Evolutionary conservation across 2,888 invertebrate species (phyloP).

Genomic region (Hybos culiciformis): DNA sequence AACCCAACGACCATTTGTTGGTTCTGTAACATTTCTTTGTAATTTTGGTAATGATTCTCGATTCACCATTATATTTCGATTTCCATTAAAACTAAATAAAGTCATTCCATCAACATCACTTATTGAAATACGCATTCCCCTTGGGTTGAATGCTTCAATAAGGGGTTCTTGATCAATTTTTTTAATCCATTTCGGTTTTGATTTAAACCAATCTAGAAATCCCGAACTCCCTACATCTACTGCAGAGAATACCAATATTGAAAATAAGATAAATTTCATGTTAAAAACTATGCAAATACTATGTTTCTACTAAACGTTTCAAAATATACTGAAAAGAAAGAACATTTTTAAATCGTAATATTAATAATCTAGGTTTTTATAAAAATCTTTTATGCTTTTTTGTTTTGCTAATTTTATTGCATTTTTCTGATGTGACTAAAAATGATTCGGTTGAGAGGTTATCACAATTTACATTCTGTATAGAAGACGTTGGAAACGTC

Average conservation of each 20-base stretch:
- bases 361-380: too few relatives aligned
- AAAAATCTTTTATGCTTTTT: too few relatives aligned
- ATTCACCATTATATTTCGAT: constrained; percentile 47
- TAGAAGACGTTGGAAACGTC: too few relatives aligned
- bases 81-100: constrained; percentile 54
- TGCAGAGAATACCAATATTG: background rate
- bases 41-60: too few relatives aligned
- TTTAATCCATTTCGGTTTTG: background rate
- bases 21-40: constrained; percentile 46
- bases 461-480: too few relatives aligned
- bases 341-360: too few relatives aligned
- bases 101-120: constrained; percentile 34
- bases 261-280: background rate
- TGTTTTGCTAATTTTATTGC: too few relatives aligned
- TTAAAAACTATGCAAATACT: background rate
- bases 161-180: constrained; percentile 2
- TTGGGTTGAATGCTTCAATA: constrained; percentile 32
- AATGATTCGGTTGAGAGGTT: too few relatives aligned
- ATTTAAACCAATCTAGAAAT: background rate
- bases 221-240: background rate
- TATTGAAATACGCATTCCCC: constrained; percentile 34
- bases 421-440: too few relatives aligned
- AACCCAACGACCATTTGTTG: constrained; percentile 46
- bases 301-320: background rate
- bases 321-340: background rate